Evolutionary conservation across 2,797 vertebrate genomes (phyloP), one percentile per base, ranked within the genome.

Genomic region (Columba guinea): DNA sequence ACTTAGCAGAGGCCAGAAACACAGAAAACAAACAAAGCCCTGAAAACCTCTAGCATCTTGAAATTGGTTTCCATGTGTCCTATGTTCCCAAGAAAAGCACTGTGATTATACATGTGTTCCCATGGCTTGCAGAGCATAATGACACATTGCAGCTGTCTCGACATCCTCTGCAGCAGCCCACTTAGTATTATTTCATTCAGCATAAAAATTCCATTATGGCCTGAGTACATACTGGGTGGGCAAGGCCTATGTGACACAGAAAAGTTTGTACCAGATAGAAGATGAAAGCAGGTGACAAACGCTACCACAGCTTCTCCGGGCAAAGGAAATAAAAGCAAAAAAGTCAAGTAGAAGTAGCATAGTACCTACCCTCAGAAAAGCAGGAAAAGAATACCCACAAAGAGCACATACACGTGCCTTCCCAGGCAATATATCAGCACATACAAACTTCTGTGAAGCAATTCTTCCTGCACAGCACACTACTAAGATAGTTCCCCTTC

Each of bases 1-100:
- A 75, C 75, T 92, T 87, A 95, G 81, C 53, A 74, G n/a, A 89
- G 93, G 32, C 27, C 82, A 95, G 62, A 84, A 95, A 81, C 15
- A 80, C 18, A 87, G 79, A 88, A 88, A 90, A 19, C 37, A 92
- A 90, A 70, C 35, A 94, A 77, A 95, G 67, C 56, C 60, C 35
- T 59, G 62, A 81, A 76, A 92, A 84, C 17, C 23, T 88, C 63
- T 64, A 80, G 46, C 51, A 86, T 49, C 58, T 48, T 89, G 37
- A 68, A 92, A 89, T 3, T 49, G 12, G 5, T 53, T 95, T 90
- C 48, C 48, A 52, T 10, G 39, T 27, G 60, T 78, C 49, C 30
- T 44, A 7, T 14, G 23, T 39, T 86, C 30, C 74, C 48, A 76
- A 53, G 53, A 62, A 92, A 88, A 85, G 48, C n/a, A 46, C 58